Percentiles rank a stretch among this genome's conserved stretches.
Evolutionary conservation across 2,888 invertebrate species (phyloP).

Genomic region (Agrilus biguttatus): DNA sequence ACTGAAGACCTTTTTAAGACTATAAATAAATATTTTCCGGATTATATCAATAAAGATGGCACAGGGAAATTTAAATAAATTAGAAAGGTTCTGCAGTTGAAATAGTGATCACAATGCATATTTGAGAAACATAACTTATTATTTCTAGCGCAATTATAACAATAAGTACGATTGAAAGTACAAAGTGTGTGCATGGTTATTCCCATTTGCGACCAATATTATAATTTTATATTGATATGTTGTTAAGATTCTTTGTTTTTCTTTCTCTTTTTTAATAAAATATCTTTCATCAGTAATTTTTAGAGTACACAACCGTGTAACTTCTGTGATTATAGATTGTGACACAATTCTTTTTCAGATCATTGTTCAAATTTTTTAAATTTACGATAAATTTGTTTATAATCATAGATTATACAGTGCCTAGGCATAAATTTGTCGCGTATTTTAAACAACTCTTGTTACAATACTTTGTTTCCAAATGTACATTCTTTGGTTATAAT

Average conservation of each 20-base stretch:
- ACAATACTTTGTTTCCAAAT: slow-evolving; percentile 17
- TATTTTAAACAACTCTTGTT: slow-evolving; percentile 10
- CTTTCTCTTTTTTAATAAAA: slow-evolving; percentile 6
- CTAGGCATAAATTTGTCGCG: slow-evolving; percentile 22
- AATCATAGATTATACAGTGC: slow-evolving; percentile 26
- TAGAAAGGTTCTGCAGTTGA: too few relatives aligned
- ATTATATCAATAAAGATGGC: too few relatives aligned
- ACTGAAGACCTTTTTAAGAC: too few relatives aligned
- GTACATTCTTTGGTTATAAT: slow-evolving; percentile 22
- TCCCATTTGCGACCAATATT: slow-evolving; percentile 17
- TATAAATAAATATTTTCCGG: too few relatives aligned
- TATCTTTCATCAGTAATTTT: slow-evolving; percentile 7
- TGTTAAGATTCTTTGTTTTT: slow-evolving; percentile 1
- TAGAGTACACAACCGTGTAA: slow-evolving; percentile 19
- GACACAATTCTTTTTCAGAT: slow-evolving; percentile 23
- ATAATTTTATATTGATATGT: slow-evolving; percentile 12
- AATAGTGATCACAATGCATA: too few relatives aligned
- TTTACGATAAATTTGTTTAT: slow-evolving; percentile 20
- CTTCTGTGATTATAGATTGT: slow-evolving; percentile 29
- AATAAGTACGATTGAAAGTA: slow-evolving; percentile 13
- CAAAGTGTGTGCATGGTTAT: slow-evolving; percentile 12
- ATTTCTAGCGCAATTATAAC: slow-evolving; percentile 6
- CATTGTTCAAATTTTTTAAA: slow-evolving; percentile 17
- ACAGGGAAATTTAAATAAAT: too few relatives aligned
- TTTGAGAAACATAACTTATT: slow-evolving; percentile 4